These are phyloP conservation scores for Campoplex capitator DNA, from an alignment of 2,888 invertebrate species.

Conservation along the genomic window DNA sequence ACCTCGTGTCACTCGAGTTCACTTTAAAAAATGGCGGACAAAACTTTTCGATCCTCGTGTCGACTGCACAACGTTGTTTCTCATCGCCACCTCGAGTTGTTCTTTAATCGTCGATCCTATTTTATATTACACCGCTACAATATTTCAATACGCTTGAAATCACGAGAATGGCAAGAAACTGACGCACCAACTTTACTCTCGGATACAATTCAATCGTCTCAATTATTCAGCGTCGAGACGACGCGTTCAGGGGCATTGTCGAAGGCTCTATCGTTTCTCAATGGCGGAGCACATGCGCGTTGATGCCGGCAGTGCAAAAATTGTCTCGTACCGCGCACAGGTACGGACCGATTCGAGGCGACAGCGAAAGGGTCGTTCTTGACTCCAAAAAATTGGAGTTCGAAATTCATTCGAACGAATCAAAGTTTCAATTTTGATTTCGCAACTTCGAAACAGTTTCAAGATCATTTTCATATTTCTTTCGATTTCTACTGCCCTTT, in stretches of 20 bases:
- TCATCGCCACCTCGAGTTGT: constrained; percentile 27
- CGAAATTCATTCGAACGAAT: neutral
- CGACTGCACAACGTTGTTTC: neutral
- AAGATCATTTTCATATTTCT: neutral
- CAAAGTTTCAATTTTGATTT: neutral
- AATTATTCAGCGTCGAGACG: constrained; percentile 63
- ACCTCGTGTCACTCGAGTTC: constrained; percentile 25
- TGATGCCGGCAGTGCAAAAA: constrained; percentile 61
- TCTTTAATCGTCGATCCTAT: neutral
- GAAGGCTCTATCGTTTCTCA: constrained; percentile 72
- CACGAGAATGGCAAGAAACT: constrained; percentile 12
- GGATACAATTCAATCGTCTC: constrained; percentile 47
- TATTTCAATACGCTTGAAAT: neutral
- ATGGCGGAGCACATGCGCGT: constrained; percentile 75
- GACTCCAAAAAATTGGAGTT: neutral
- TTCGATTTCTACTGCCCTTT: neutral
- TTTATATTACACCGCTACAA: neutral
- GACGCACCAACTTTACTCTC: constrained; percentile 5
- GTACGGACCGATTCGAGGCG: constrained; percentile 42
- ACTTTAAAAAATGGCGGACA: constrained; percentile 57
- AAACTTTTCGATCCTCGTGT: constrained; percentile 32
- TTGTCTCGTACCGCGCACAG: constrained; percentile 56
- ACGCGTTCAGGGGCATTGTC: constrained; percentile 65
- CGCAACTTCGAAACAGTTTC: neutral
- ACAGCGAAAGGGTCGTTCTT: neutral